These are phyloP conservation scores for Uria lomvia DNA, from an alignment of 2,113 vertebrate species.

Conservation along the genomic window DNA sequence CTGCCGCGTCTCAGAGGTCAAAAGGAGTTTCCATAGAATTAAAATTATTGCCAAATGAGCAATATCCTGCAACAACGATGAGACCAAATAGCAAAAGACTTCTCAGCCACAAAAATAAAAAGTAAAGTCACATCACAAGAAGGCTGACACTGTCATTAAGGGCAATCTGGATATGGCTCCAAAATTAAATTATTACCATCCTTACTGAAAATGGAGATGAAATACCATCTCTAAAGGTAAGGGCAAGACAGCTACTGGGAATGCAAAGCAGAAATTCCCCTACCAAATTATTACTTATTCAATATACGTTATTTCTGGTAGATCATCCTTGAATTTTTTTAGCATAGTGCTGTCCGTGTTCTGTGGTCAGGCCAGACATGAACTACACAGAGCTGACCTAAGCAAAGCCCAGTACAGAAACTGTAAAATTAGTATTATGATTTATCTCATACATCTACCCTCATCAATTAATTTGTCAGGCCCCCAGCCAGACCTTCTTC, in stretches of 20 bases:
- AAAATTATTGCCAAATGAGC: not conserved
- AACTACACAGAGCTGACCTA: not conserved
- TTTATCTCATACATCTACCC: not conserved
- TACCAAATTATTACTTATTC: not conserved
- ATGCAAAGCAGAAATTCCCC: not conserved
- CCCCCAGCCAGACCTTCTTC: not conserved
- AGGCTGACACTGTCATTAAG: not conserved
- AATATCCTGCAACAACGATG: not conserved
- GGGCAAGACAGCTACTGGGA: not conserved
- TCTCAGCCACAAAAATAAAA: not conserved
- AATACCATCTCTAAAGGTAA: not conserved
- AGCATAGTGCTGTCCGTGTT: not conserved
- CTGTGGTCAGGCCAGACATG: not conserved
- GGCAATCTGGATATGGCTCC: not conserved
- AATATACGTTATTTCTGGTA: not conserved
- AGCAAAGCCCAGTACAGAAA: not conserved
- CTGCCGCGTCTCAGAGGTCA: not conserved
- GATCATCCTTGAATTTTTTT: not conserved
- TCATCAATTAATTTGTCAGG: not conserved
- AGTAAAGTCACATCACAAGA: not conserved
- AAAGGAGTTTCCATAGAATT: not conserved
- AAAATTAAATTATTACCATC: not conserved
- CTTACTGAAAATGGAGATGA: not conserved
- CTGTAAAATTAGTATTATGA: not conserved
- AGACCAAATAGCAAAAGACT: not conserved